phyloP scores from a whole-genome alignment of 2,888 invertebrate genomes.

The Tribolium freemani region DNA sequence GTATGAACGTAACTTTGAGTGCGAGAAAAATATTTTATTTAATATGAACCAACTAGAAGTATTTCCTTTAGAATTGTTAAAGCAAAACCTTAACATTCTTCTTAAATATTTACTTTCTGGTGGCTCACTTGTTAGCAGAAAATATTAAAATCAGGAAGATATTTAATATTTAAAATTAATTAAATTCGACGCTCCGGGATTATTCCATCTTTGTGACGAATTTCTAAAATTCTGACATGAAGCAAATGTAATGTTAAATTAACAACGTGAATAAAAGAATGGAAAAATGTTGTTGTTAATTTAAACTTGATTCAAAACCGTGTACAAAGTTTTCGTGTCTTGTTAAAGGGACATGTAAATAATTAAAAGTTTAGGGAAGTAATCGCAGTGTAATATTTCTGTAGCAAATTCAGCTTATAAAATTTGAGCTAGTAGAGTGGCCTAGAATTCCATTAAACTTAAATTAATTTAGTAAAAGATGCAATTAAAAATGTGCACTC shows the following conservation, averaged over 20 bases:
- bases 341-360: not conserved
- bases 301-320: not conserved
- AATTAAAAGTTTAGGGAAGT: not conserved
- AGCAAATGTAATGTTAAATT: not conserved
- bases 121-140: slow-evolving; percentile 13
- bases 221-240: not conserved
- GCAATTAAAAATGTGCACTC: slow-evolving; percentile 46
- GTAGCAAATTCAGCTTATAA: slow-evolving; percentile 6
- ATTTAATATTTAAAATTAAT: slow-evolving; percentile 34
- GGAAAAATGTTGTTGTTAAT: not conserved
- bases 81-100: slow-evolving; percentile 10
- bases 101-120: slow-evolving; percentile 24
- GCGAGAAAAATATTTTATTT: slow-evolving; percentile 20
- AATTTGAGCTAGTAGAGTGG: not conserved
- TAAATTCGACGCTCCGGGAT: slow-evolving; percentile 7
- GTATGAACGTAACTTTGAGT: slow-evolving; percentile 8
- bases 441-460: slow-evolving; percentile 37
- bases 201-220: not conserved
- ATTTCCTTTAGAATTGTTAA: not conserved
- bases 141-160: slow-evolving; percentile 23
- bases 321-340: not conserved
- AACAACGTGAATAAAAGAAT: not conserved
- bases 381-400: not conserved
- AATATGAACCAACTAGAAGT: not conserved
- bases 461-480: slow-evolving; percentile 34